Evolutionary conservation across 35 echinoderm and acorn worm species (phyloP), one percentile per base, ranked within the genome.

Genomic region (Heliocidaris tuberculata): DNA sequence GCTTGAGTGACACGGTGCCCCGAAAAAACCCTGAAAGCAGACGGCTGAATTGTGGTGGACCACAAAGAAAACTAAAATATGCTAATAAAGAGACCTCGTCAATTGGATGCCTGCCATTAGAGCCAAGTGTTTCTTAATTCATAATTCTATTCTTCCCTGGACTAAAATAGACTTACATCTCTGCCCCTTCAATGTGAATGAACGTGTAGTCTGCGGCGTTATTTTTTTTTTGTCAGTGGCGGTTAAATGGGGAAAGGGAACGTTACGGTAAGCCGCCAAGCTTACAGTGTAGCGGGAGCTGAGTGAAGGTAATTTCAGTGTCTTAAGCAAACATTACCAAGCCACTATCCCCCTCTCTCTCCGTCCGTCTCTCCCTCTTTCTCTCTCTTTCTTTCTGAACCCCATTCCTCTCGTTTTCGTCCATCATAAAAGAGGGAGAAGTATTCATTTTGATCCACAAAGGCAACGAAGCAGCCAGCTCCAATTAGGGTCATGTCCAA

Each of bases 1-100:
- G 31, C 87, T 42, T 32, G 87, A 89, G 87, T 89, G 87, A 89
- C 87, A 48, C 24, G 87, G 87, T 42, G 24, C 47, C 32, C 47
- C 87, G 87, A 42, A 89, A 89, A 88, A 0, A 0, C 65, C 60
- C 65, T 78, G 19, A 78, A n/a, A 78, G 65, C 65, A 78, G 65
- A 78, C 65, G 65, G 65, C 65, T 78, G 65, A 78, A 48, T 48
- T 42, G 87, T 89, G 87, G 87, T 89, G 87, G 47, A 89, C 87
- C 87, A 89, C 87, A 89, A 89, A 89, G 87, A 89, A 32, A 89
- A 89, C 65, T 89, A 89, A 89, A 89, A 89, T 89, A 89, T 89
- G 87, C 87, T 89, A 89, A 89, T 89, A 89, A 32, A 89, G 65
- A 78, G 65, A 5, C 87, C 87, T 89, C 24, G 24, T 24, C 12